phyloP scores from a whole-genome alignment of 2,113 vertebrate genomes.

The Lampris incognitus region DNA sequence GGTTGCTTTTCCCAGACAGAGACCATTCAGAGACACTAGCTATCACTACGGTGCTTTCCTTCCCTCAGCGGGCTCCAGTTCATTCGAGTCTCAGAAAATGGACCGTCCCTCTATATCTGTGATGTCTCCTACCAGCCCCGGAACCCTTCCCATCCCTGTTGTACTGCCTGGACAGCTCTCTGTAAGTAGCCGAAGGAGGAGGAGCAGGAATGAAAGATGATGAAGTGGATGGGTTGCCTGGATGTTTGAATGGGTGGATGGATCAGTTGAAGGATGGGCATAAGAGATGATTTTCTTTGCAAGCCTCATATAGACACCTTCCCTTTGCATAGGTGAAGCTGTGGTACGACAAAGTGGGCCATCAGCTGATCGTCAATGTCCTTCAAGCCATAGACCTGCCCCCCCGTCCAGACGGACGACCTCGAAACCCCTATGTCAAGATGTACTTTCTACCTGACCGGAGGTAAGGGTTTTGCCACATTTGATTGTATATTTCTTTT shows the following conservation, averaged over 20 bases:
- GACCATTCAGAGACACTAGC: background rate
- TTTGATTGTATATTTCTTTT: background rate
- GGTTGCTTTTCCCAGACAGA: background rate
- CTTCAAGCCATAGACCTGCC: constrained; percentile 97
- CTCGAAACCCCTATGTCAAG: constrained; percentile 97
- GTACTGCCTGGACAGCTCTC: constrained; percentile 96
- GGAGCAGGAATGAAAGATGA: background rate
- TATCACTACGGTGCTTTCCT: background rate
- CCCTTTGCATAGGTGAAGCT: constrained; percentile 88
- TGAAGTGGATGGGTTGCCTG: background rate
- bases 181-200: constrained; percentile 81
- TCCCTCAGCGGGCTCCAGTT: constrained; percentile 91
- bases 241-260: background rate
- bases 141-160: constrained; percentile 91
- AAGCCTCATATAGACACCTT: background rate
- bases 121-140: constrained; percentile 97
- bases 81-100: constrained; percentile 99
- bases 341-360: constrained; percentile 98
- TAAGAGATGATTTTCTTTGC: background rate
- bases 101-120: constrained; percentile 98
- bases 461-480: constrained; percentile 59
- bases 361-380: constrained; percentile 97
- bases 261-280: background rate
- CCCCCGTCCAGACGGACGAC: constrained; percentile 89
- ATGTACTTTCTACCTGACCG: constrained; percentile 98